Evolutionary conservation across 2,113 vertebrate genomes (phyloP).

Genomic region (Pteropus alecto): DNA sequence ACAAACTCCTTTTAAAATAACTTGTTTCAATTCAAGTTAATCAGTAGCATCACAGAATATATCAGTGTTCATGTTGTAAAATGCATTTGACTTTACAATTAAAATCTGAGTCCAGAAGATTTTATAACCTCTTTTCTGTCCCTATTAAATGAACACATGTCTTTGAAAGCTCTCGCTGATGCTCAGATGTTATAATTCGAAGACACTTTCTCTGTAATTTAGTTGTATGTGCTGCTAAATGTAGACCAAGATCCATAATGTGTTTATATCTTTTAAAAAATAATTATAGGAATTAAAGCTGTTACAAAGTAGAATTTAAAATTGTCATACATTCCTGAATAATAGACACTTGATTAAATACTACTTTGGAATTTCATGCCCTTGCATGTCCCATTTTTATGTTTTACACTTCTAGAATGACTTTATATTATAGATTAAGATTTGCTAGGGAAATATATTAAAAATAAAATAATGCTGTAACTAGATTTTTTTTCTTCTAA

Average conservation of each 20-base stretch:
- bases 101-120: neutral
- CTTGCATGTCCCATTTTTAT: neutral
- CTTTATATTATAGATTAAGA: neutral
- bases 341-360: neutral
- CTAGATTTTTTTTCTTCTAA: neutral
- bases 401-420: neutral
- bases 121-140: neutral
- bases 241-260: neutral
- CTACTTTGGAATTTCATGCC: neutral
- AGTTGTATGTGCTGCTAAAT: neutral
- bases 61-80: neutral
- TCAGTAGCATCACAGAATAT: neutral
- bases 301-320: neutral
- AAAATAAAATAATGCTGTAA: neutral
- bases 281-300: neutral
- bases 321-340: neutral
- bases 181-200: neutral
- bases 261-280: neutral
- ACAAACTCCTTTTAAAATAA: neutral
- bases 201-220: neutral
- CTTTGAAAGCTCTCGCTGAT: neutral
- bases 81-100: neutral
- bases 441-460: neutral
- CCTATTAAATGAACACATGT: neutral
- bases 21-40: neutral